Conservation (phyloP, 2,797 vertebrate species). For the Pogoniulus pusillus region DNA sequence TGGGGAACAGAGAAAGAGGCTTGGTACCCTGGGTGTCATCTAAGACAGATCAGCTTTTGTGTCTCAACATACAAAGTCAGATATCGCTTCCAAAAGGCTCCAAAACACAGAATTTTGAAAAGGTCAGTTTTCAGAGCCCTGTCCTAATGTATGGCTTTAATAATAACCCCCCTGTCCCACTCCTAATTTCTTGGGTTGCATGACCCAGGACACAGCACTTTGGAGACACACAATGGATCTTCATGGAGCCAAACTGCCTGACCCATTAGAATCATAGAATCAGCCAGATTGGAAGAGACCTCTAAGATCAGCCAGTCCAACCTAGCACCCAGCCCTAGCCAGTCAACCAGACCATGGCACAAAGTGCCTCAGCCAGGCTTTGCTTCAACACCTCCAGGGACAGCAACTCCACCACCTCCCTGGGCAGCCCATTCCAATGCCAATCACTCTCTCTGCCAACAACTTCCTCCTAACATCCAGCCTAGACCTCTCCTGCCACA, state of each 20-base stretch:
- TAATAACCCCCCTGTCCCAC: background rate
- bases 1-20: background rate
- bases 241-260: background rate
- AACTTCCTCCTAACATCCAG: too few relatives aligned
- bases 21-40: background rate
- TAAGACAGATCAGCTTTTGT: background rate
- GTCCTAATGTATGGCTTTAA: background rate
- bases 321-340: too few relatives aligned
- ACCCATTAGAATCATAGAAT: too few relatives aligned
- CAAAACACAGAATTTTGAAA: background rate
- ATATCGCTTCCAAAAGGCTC: background rate
- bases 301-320: too few relatives aligned
- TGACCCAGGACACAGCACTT: background rate
- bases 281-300: too few relatives aligned
- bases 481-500: too few relatives aligned
- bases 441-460: too few relatives aligned
- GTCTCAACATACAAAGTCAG: background rate
- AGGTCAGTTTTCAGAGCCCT: background rate
- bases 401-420: too few relatives aligned
- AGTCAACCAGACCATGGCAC: too few relatives aligned
- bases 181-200: background rate
- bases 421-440: too few relatives aligned
- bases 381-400: too few relatives aligned
- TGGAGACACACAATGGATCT: background rate
- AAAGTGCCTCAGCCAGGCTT: too few relatives aligned